Evolutionary conservation across 30 jellyfish, hydroid and myxozoan genomes (phyloP).

Genomic region (Catostylus mosaicus): DNA sequence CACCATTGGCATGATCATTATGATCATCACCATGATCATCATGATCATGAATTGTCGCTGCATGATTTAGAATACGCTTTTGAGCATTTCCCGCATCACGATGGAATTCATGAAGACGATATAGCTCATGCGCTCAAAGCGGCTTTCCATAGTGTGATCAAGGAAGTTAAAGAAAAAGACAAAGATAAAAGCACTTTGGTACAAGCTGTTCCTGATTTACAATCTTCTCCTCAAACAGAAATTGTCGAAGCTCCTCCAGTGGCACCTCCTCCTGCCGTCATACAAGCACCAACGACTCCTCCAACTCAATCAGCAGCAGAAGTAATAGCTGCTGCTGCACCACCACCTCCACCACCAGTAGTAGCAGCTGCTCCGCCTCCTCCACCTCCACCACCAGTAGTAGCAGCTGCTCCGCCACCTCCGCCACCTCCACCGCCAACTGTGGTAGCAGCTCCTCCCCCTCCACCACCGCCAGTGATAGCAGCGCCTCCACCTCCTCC

Average conservation of each 20-base stretch:
- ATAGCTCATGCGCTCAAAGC: slow-evolving; percentile 49
- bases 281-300: slow-evolving; percentile 73
- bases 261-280: slow-evolving; percentile 59
- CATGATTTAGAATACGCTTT: slow-evolving; percentile 55
- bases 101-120: slow-evolving; percentile 34
- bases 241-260: slow-evolving; percentile 42
- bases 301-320: slow-evolving; percentile 20
- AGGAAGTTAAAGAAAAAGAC: slow-evolving; percentile 20
- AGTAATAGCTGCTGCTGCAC: slow-evolving; percentile 7
- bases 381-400: slow-evolving; percentile 58
- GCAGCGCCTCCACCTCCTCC: slow-evolving; percentile 70
- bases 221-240: slow-evolving; percentile 28
- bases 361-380: slow-evolving; percentile 67
- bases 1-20: slow-evolving; percentile 37
- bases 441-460: slow-evolving; percentile 48
- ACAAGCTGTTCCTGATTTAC: slow-evolving; percentile 49
- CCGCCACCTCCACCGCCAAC: slow-evolving; percentile 74
- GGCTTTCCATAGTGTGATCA: slow-evolving; percentile 57
- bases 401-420: slow-evolving; percentile 51
- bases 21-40: slow-evolving; percentile 38
- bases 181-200: slow-evolving; percentile 3
- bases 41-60: slow-evolving; percentile 25
- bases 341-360: slow-evolving; percentile 73
- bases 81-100: slow-evolving; percentile 45
- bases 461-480: slow-evolving; percentile 65